phyloP scores from a whole-genome alignment of 2,888 invertebrate genomes.

The Aricia artaxerxes region DNA sequence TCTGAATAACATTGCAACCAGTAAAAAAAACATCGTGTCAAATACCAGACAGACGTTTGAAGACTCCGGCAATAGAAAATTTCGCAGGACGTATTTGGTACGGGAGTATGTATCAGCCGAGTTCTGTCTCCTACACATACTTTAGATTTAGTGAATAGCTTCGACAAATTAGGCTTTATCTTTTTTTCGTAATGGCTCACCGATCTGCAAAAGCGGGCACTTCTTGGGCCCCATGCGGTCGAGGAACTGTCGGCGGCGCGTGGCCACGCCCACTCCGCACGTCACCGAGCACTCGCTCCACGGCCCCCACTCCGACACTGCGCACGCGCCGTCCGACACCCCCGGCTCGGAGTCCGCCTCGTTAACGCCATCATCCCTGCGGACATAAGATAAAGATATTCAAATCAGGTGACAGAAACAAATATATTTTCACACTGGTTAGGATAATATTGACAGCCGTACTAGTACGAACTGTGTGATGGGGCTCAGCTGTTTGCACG shows the following conservation, averaged over 20 bases:
- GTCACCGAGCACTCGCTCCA: conserved; percentile 94
- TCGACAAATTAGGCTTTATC: neutral
- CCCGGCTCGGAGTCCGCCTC: conserved; percentile 47
- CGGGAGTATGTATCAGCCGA: neutral
- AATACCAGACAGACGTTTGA: too few species aligned
- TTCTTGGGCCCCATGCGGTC: conserved; percentile 89
- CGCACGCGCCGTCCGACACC: conserved; percentile 78
- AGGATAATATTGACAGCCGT: too few species aligned
- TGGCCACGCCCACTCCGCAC: conserved; percentile 89
- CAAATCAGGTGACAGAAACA: too few species aligned
- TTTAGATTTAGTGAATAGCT: neutral
- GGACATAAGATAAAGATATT: neutral
- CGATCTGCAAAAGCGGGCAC: conserved; percentile 86
- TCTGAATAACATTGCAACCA: too few species aligned
- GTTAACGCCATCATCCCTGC: conserved; percentile 51
- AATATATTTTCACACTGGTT: too few species aligned
- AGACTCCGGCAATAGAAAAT: too few species aligned
- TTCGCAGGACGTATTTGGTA: too few species aligned
- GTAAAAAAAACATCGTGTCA: too few species aligned
- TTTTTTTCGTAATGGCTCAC: conserved; percentile 49
- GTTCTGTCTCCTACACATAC: too few species aligned
- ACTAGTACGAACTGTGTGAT: too few species aligned
- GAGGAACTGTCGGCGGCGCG: conserved; percentile 86
- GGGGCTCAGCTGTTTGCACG: too few species aligned
- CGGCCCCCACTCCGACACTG: conserved; percentile 85